Conservation (phyloP, 1,140 invertebrate species). For the Drosophila burlai region DNA sequence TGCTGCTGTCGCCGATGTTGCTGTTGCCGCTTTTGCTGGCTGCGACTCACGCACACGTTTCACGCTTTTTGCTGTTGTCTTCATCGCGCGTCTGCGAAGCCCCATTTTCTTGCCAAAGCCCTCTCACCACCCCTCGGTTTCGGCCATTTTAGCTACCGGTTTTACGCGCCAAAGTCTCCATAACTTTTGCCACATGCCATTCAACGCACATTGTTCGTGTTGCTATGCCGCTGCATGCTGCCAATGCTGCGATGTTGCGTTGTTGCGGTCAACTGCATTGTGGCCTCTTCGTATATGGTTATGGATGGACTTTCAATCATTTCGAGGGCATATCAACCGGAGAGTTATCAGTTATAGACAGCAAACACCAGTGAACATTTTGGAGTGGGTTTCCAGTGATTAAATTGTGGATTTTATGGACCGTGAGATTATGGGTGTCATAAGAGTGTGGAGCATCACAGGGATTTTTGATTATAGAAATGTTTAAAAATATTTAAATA, state of each 20-base stretch:
- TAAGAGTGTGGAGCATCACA: not conserved
- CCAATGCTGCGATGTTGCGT: conserved; percentile 5
- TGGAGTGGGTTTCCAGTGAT: conserved; percentile 3
- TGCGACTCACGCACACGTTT: conserved; percentile 68
- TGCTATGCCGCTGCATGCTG: conserved; percentile 41
- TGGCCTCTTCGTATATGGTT: conserved; percentile 44
- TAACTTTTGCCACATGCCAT: conserved; percentile 79
- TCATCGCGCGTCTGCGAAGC: conserved; percentile 23
- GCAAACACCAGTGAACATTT: conserved; percentile 5
- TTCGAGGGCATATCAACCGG: conserved; percentile 33
- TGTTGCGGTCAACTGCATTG: conserved; percentile 55
- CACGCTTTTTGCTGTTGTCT: conserved; percentile 65
- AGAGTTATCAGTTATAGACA: conserved; percentile 24
- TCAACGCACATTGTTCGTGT: conserved; percentile 55
- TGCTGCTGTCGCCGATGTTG: conserved; percentile 29
- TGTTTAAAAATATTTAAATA: not conserved
- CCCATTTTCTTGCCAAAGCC: conserved; percentile 20
- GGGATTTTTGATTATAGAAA: not conserved
- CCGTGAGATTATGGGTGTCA: conserved; percentile 11
- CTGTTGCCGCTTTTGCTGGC: conserved; percentile 17
- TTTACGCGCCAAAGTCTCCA: conserved; percentile 80
- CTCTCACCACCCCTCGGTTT: conserved; percentile 19
- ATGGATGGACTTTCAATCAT: conserved; percentile 52
- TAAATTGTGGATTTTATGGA: conserved; percentile 19
- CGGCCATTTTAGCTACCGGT: conserved; percentile 78